A percentile compares a stretch with the other conserved stretches of the same genome.
Conservation (phyloP, 2,888 invertebrate species). For the Diaphora mendica region DNA sequence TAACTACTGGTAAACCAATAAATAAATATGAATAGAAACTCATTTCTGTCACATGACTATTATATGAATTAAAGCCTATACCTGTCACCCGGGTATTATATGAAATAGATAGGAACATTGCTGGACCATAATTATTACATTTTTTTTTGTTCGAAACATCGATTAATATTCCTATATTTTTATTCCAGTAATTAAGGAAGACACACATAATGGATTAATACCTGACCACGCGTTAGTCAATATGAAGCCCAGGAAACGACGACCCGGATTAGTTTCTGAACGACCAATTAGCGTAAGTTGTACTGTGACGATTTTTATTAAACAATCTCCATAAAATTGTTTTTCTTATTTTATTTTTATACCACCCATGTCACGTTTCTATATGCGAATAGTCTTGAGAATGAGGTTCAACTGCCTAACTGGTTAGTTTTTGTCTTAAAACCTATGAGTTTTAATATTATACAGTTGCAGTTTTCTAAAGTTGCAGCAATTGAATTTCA, state of each 20-base stretch:
- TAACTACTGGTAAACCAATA: too few species aligned
- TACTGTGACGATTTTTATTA: background rate
- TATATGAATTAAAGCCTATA: too few species aligned
- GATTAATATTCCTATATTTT: background rate
- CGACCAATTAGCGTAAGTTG: constrained; percentile 87
- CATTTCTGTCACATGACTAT: too few species aligned
- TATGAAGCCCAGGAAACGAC: constrained; percentile 79
- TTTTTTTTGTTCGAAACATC: too few species aligned
- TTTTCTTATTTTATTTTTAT: constrained; percentile 3
- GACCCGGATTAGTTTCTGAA: constrained; percentile 88
- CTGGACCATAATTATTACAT: too few species aligned
- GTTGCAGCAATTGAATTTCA: background rate
- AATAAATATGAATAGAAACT: too few species aligned
- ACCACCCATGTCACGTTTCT: background rate
- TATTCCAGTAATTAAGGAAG: constrained; percentile 74
- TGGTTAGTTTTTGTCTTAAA: background rate
- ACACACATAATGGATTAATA: constrained; percentile 72
- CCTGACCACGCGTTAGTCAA: constrained; percentile 78
- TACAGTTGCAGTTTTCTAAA: background rate
- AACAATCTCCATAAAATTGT: background rate
- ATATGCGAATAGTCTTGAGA: background rate
- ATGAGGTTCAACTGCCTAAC: background rate
- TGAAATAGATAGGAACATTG: background rate
- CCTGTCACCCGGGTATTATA: background rate
- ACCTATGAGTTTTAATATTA: background rate